Base-by-base conservation (phyloP, 2,888 invertebrate genomes). In the Rhogogaster chlorosoma region DNA sequence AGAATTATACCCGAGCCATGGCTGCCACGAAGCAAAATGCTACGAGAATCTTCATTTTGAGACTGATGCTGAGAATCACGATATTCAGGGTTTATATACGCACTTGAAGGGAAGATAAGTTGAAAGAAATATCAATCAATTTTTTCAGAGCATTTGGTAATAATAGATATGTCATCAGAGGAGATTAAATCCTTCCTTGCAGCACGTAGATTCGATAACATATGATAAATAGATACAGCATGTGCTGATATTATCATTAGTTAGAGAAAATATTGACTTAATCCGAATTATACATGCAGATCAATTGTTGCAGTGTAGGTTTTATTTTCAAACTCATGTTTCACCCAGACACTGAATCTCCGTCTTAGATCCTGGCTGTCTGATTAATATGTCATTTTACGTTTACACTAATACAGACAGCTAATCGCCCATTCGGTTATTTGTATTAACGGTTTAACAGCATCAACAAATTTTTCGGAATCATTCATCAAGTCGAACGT, bases 21-120 rank as follows among this genome's bases (percentile, higher is more conserved):
- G 64, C 77, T 22, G 42, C 42, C 18, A 84, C 77, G 29, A 64
- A 42, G 29, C 29, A 77, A 38, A 84, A 29, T 29, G 42, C 77
- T 61, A 77, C n/a, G 22, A 84, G 22, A 67, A 78, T 7, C 36
- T 26, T 84, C 84, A 84, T 84, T 32, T 32, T 75, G 57, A 10
- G 2, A 71, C 80, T 80, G 77, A 53, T 77, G 53, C 32, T n/a
- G 53, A 15, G 32, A 38, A 7, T 57, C 15, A 15, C 4, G 61
- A 61, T 36, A 2, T 0, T 0, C 18, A 9, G 15, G 3, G 26
- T 61, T 61, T 80, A 61, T 80, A 80, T 80, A 80, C 22, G 22
- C n/a, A 61, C 3, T 77, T 1, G 1, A 18, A 36, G 6, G 6
- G 10, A n/a, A 78, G 78, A 78, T 57, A 36, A 57, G 12, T 2